A percentile compares a stretch with the other conserved stretches of the same genome.
phyloP scores from a whole-genome alignment of 1,140 invertebrate species.

The Diachasma alloeum region DNA sequence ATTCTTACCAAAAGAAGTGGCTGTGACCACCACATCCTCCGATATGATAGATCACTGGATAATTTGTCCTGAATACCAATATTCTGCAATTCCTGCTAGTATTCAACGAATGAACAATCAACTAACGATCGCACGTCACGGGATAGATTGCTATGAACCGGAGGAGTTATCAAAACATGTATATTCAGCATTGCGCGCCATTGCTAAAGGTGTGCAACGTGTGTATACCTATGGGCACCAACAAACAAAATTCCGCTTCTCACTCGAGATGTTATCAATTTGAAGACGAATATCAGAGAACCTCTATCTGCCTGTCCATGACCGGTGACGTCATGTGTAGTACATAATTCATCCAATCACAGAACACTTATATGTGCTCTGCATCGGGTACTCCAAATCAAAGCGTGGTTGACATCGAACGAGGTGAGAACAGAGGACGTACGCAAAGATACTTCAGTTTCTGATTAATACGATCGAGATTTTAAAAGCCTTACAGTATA shows the following conservation, averaged over 20 bases:
- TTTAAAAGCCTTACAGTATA: no score
- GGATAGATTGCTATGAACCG: neutral
- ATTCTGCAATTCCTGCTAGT: neutral
- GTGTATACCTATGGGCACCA: no score
- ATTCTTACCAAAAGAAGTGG: slow-evolving; percentile 21
- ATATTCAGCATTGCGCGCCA: no score
- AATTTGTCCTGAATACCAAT: no score
- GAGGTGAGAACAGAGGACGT: neutral
- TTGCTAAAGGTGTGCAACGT: no score
- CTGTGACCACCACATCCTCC: neutral
- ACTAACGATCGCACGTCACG: neutral
- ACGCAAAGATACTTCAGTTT: neutral
- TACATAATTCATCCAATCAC: neutral
- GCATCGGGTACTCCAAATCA: neutral
- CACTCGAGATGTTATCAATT: no score
- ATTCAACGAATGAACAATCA: neutral
- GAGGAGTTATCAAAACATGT: no score
- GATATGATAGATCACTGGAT: neutral
- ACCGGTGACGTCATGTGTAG: neutral
- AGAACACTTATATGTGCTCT: neutral
- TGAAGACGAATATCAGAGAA: no score
- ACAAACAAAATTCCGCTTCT: no score
- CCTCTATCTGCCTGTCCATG: no score
- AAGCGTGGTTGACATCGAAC: no score
- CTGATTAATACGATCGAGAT: neutral